phyloP scores from a whole-genome alignment of 2,797 vertebrate species.

The Prionace glauca region DNA sequence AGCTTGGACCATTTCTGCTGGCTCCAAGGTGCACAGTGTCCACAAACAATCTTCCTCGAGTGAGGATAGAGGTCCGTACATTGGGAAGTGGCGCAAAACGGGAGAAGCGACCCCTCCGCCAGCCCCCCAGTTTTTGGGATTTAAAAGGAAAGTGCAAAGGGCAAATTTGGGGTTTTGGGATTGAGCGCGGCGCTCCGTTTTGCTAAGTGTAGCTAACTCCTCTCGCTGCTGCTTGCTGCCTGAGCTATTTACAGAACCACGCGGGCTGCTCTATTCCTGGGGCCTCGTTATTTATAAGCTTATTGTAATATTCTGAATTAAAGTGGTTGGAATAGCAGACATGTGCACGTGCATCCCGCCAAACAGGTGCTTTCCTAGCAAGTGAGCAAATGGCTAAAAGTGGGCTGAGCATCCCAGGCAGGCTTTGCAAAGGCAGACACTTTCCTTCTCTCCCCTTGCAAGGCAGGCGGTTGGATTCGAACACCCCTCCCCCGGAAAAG shows the following conservation, averaged over 20 bases:
- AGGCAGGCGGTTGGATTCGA: not conserved
- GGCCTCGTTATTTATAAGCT: conserved; percentile 15
- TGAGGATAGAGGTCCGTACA: not conserved
- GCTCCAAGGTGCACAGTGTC: not conserved
- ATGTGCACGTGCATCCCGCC: not conserved
- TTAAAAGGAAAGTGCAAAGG: not conserved
- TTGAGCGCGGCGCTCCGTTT: not conserved
- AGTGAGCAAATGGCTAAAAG: not conserved
- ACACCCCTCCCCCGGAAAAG: not conserved
- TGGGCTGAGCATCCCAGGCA: not conserved
- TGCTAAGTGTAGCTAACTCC: not conserved
- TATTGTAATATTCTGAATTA: conserved; percentile 35
- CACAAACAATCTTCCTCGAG: not conserved
- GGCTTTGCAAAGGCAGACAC: not conserved
- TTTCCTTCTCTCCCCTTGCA: not conserved
- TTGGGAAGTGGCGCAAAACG: not conserved
- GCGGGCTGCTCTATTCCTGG: not conserved
- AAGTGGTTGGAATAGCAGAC: conserved; percentile 19
- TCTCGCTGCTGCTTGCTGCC: not conserved
- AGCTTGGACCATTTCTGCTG: not conserved
- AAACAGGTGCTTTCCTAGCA: not conserved
- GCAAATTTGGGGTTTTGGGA: not conserved
- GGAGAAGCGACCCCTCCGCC: not conserved
- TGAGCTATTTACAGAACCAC: not conserved
- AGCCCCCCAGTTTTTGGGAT: not conserved